A percentile compares a stretch with the other conserved stretches of the same genome.
phyloP scores from a whole-genome alignment of 2,797 vertebrate genomes.

The Ispidina lecontei region DNA sequence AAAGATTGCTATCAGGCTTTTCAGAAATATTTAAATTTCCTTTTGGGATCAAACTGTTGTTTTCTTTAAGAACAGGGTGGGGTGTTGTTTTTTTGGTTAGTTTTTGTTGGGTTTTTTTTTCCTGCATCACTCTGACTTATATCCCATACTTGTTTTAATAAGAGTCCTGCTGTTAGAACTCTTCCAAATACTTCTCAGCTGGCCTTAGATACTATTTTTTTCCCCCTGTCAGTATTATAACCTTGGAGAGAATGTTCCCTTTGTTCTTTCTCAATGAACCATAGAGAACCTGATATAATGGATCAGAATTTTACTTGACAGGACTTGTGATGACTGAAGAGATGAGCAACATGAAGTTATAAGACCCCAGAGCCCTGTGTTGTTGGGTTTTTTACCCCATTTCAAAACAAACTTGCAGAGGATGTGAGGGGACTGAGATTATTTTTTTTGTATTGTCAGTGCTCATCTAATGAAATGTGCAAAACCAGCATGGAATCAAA shows the following conservation, averaged over 20 bases:
- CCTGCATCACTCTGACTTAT: conserved; percentile 32
- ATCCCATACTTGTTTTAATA: conserved; percentile 43
- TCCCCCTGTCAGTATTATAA: background rate
- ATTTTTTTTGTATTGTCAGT: background rate
- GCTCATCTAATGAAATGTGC: background rate
- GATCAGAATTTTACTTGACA: conserved; percentile 50
- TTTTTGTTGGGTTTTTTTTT: background rate
- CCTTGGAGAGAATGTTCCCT: conserved; percentile 61
- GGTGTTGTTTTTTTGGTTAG: background rate
- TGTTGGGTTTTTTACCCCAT: background rate
- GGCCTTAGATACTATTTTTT: background rate
- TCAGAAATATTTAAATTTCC: conserved; percentile 26
- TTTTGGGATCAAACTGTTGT: conserved; percentile 2
- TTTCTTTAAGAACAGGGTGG: conserved; percentile 38
- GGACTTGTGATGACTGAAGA: conserved; percentile 33
- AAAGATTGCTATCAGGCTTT: conserved; percentile 44
- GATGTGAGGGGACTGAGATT: background rate
- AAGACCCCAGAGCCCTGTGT: background rate
- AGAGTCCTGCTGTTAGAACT: conserved; percentile 55
- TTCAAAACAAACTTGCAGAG: conserved; percentile 2
- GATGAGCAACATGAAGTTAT: background rate
- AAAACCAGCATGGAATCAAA: background rate
- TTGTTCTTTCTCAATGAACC: conserved; percentile 69
- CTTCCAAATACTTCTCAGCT: conserved; percentile 34
- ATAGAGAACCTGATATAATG: conserved; percentile 51